Percentiles rank a stretch among this genome's conserved stretches.
phyloP scores from a whole-genome alignment of 1,140 invertebrate genomes.

The Hermatobates lingyangjiaoensis region DNA sequence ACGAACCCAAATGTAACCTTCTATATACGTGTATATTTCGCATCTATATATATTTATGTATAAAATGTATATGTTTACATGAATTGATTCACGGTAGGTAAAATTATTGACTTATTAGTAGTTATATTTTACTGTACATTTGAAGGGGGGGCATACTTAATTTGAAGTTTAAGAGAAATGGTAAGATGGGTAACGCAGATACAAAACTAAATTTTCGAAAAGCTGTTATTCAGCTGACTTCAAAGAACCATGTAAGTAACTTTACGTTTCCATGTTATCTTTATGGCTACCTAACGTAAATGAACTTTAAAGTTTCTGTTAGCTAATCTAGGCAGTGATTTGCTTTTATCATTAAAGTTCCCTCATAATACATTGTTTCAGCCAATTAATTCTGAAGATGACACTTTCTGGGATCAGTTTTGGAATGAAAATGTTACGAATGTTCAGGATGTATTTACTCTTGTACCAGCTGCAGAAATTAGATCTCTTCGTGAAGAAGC shows the following conservation, averaged over 20 bases:
- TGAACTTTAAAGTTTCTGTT: background rate
- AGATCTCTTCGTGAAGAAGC: constrained; percentile 83
- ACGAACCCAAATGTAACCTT: no score
- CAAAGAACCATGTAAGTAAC: constrained; percentile 83
- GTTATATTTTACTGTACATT: background rate
- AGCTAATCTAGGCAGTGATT: background rate
- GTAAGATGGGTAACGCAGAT: constrained; percentile 84
- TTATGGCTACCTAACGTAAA: no score
- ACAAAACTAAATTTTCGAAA: constrained; percentile 94
- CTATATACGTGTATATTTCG: no score
- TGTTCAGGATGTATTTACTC: constrained; percentile 91
- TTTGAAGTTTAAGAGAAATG: background rate
- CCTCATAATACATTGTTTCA: constrained; percentile 24
- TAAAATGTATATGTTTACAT: no score
- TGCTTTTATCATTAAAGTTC: background rate
- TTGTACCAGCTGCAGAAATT: constrained; percentile 87
- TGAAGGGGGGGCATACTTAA: no score
- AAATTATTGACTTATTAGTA: background rate
- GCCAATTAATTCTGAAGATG: constrained; percentile 79
- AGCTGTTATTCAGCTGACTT: constrained; percentile 88
- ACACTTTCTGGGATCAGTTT: constrained; percentile 97
- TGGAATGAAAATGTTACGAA: constrained; percentile 88
- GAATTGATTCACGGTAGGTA: background rate
- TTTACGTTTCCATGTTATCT: no score
- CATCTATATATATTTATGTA: no score